phyloP scores from a whole-genome alignment of 2,113 vertebrate genomes.

The Muntiacus reevesi region DNA sequence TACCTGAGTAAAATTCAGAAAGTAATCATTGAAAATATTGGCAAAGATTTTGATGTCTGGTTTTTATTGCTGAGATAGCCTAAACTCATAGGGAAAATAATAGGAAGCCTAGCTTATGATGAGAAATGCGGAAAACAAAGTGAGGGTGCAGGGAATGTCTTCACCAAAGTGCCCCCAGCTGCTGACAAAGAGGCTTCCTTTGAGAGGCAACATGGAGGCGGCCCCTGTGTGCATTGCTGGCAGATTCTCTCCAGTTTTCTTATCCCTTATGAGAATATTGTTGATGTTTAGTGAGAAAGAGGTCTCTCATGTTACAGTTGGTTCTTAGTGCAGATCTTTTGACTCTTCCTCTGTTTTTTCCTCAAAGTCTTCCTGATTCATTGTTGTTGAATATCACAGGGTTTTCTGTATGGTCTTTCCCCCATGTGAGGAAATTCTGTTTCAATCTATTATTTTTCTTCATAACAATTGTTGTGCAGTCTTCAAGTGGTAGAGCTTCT shows the following conservation, averaged over 20 bases:
- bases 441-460: not conserved
- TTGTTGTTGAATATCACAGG: not conserved
- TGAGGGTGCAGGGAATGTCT: accelerated
- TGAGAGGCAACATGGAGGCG: not conserved
- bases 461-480: not conserved
- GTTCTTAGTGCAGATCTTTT: not conserved
- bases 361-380: not conserved
- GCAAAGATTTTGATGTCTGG: not conserved
- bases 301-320: not conserved
- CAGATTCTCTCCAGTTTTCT: not conserved
- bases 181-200: not conserved
- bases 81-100: not conserved
- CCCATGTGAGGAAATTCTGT: not conserved
- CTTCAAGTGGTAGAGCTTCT: not conserved
- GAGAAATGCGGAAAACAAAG: not conserved
- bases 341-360: not conserved
- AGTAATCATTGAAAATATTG: not conserved
- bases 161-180: not conserved
- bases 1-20: not conserved
- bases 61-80: not conserved
- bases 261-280: not conserved
- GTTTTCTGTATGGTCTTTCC: not conserved
- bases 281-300: not conserved
- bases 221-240: not conserved
- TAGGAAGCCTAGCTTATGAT: not conserved